Conservation (phyloP, 2,797 vertebrate genomes). For the Odontamblyopus rebecca region DNA sequence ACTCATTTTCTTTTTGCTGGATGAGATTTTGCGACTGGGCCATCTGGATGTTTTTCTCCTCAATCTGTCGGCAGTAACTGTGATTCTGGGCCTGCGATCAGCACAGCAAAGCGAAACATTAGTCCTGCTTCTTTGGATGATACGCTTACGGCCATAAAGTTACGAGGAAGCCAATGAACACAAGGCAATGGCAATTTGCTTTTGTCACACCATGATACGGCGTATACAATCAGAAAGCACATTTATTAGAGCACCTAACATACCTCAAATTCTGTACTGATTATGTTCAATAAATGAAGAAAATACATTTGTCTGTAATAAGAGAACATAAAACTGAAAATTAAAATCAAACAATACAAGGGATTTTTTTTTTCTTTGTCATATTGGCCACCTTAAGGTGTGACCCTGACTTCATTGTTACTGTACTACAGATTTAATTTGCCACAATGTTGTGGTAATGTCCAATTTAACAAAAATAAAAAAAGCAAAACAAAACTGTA, state of each 20-base stretch:
- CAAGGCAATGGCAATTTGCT: slow-evolving; percentile 14
- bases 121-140: slow-evolving; percentile 52
- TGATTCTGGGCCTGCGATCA: slow-evolving; percentile 77
- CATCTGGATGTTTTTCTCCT: slow-evolving; percentile 76
- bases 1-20: slow-evolving; percentile 82
- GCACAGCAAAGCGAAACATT: slow-evolving; percentile 49
- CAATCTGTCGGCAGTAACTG: slow-evolving; percentile 76
- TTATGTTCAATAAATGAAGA: too few species aligned
- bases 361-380: too few species aligned
- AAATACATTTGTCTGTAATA: too few species aligned
- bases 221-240: not conserved
- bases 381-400: too few species aligned
- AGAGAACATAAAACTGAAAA: too few species aligned
- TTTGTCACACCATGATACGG: slow-evolving; percentile 26
- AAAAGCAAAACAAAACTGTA: too few species aligned
- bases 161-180: slow-evolving; percentile 34
- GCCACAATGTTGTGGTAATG: too few species aligned
- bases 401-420: too few species aligned
- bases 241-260: not conserved
- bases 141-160: slow-evolving; percentile 46
- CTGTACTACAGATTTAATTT: too few species aligned
- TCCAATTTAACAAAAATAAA: too few species aligned
- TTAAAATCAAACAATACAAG: too few species aligned
- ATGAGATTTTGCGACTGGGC: slow-evolving; percentile 76
- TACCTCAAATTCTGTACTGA: not conserved